Percentiles rank a stretch among this genome's conserved stretches.
phyloP scores from a whole-genome alignment of 1,140 invertebrate genomes.

The Pentalonia nigronervosa region DNA sequence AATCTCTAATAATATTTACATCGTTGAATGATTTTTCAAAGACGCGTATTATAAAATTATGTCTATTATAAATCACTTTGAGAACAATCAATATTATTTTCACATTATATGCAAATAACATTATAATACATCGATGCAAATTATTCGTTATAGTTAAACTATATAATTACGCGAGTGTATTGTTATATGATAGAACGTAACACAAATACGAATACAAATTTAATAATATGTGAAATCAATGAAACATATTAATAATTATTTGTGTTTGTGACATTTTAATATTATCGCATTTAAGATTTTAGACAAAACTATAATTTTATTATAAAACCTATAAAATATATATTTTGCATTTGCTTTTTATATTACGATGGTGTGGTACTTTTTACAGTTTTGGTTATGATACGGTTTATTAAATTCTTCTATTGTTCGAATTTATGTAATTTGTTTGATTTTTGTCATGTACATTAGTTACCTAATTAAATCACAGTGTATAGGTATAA shows the following conservation, averaged over 20 bases:
- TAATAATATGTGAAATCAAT: not conserved
- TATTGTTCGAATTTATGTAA: not conserved
- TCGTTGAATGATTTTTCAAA: too few relatives aligned
- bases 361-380: not conserved
- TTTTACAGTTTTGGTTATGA: not conserved
- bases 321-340: not conserved
- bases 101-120: too few relatives aligned
- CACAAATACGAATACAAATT: not conserved
- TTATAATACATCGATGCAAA: not conserved
- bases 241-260: not conserved
- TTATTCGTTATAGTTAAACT: not conserved
- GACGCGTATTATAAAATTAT: too few relatives aligned
- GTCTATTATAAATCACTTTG: too few relatives aligned
- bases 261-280: not conserved
- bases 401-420: not conserved
- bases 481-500: too few relatives aligned
- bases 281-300: not conserved
- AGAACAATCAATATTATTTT: too few relatives aligned
- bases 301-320: not conserved
- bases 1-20: too few relatives aligned
- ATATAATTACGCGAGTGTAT: not conserved
- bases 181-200: not conserved
- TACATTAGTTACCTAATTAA: not conserved
- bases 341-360: not conserved
- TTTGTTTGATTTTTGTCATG: not conserved